These are phyloP conservation scores for Heteromormyrus szaboi DNA, from an alignment of 2,797 vertebrate genomes.

Conservation along the genomic window DNA sequence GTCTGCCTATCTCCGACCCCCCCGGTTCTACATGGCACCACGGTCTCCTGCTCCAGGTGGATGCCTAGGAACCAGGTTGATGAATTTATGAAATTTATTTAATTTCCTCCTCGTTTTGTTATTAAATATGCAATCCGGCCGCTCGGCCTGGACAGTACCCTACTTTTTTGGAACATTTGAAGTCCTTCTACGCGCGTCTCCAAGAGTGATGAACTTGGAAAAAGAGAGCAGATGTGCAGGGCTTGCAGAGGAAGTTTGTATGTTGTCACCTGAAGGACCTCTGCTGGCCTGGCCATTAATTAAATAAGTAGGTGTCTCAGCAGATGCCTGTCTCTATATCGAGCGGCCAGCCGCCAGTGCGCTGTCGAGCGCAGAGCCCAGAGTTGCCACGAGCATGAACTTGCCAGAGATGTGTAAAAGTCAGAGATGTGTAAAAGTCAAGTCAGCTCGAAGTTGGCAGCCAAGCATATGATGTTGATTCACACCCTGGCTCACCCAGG, in stretches of 20 bases:
- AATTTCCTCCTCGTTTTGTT: not conserved
- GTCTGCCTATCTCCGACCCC: not conserved
- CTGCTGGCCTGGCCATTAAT: not conserved
- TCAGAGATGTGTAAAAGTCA: not conserved
- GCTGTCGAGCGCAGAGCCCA: not conserved
- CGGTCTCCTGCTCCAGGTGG: not conserved
- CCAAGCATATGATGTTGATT: not conserved
- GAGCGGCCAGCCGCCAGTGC: not conserved
- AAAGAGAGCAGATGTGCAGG: not conserved
- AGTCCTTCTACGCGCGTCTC: not conserved
- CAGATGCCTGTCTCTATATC: not conserved
- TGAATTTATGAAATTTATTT: not conserved
- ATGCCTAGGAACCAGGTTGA: not conserved
- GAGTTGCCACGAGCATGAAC: not conserved
- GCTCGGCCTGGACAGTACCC: not conserved
- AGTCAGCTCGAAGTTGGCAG: not conserved
- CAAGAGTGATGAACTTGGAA: not conserved
- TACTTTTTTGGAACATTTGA: not conserved
- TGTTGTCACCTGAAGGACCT: not conserved
- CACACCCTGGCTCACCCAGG: not conserved
- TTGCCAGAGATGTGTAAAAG: not conserved
- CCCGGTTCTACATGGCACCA: not conserved
- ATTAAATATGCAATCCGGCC: not conserved
- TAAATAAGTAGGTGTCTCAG: not conserved
- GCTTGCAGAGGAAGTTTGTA: not conserved